Evolutionary conservation across 2,113 vertebrate genomes (phyloP).

Genomic region (Aldabrachelys gigantea): DNA sequence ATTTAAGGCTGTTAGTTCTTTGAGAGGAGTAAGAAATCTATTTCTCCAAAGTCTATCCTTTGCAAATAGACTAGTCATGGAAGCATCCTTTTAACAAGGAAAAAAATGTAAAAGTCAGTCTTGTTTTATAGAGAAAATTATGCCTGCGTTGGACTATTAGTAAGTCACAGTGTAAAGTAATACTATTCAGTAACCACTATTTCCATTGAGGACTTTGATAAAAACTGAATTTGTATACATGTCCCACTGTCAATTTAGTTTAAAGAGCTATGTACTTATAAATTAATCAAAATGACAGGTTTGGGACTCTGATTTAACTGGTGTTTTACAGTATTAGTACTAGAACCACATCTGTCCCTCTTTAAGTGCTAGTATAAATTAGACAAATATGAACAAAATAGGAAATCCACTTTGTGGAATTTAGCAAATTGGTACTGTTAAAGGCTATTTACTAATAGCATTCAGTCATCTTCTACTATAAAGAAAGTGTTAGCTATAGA

Average conservation of each 20-base stretch:
- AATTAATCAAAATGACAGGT: background rate
- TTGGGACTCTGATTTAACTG: background rate
- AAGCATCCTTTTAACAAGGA: slow-evolving; percentile 43
- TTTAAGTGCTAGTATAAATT: background rate
- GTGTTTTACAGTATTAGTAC: background rate
- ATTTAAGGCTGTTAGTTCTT: background rate
- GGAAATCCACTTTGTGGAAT: background rate
- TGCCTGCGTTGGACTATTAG: background rate
- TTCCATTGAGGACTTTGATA: background rate
- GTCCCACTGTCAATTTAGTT: background rate
- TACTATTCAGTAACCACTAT: background rate
- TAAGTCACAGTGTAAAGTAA: background rate
- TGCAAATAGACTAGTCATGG: slow-evolving; percentile 4
- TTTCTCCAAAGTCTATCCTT: background rate
- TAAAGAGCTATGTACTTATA: background rate
- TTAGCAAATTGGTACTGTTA: background rate
- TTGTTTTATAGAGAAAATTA: background rate
- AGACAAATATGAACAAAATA: background rate
- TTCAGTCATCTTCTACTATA: background rate
- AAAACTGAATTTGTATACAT: background rate
- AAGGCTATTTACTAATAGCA: background rate
- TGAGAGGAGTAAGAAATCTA: background rate
- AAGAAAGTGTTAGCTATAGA: background rate
- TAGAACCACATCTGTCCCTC: background rate
- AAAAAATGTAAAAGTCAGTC: background rate